Evolutionary conservation across 2,888 invertebrate species (phyloP), one percentile per base, ranked within the genome.

Genomic region (Craniophora ligustri): DNA sequence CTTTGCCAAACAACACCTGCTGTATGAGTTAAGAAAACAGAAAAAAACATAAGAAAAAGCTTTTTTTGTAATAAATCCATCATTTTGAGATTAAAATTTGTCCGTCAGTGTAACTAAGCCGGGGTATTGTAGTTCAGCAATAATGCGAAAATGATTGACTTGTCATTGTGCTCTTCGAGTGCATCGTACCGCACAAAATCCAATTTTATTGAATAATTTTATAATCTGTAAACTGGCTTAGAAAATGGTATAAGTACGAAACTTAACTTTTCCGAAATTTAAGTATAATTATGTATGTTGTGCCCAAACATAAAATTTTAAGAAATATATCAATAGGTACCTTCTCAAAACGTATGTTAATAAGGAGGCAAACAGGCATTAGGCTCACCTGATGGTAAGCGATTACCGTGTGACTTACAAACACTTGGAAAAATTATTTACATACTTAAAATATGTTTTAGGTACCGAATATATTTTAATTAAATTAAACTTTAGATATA

Each of bases 131-230:
- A 47, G 71, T 77, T 67, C 68, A 54, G 84, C 85, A 85, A 87
- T 91, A 84, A 88, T 84, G 81, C 73, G 72, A 77, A 82, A 82
- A 84, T 88, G 86, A 90, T 89, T 85, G 88, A 88, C 88, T 86
- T 75, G 75, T 82, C 78, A 78, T 76, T 76, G 79, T 77, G 38
- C 51, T 59, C 54, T 72, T 49, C 44, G 53, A 71, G 71, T 72
- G 76, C 72, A 70, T 62, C 58, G 75, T 71, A 78, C 76, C 84
- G 81, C 67, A 77, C 68, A 73, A 77, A 88, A 87, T 88, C 81
- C 81, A 80, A 87, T 86, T 88, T 85, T 87, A 85, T 86, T 85
- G 79, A 79, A 79, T 85, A 84, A 85, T 86, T 88, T 84, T 78
- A 70, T 65, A 67, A 55, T 74, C 58, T 71, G 81, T 85, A 81